Evolutionary conservation across 2,888 invertebrate species (phyloP).

Genomic region (Barypeithes pellucidus): DNA sequence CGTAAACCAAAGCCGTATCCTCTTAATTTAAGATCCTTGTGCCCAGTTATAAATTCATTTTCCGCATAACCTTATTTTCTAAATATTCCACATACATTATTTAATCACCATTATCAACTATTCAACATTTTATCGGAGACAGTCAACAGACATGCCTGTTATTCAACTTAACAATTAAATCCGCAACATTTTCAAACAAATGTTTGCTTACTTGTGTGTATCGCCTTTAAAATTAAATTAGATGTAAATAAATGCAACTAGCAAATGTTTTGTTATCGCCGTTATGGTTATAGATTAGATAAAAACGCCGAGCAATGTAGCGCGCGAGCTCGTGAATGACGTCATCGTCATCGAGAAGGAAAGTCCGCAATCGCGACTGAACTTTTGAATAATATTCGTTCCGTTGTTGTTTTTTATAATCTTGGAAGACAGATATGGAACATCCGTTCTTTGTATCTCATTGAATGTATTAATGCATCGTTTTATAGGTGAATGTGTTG

Average conservation of each 20-base stretch:
- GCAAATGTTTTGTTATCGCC: constrained; percentile 14
- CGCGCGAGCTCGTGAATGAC: neutral
- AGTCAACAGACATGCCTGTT: neutral
- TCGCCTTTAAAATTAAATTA: constrained; percentile 12
- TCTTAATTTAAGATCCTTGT: too few species aligned
- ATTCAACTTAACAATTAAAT: neutral
- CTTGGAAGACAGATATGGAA: neutral
- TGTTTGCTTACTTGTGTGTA: neutral
- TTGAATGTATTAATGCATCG: neutral
- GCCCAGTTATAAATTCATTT: too few species aligned
- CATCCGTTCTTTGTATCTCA: constrained; percentile 11
- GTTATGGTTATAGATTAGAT: constrained; percentile 16
- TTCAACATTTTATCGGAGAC: too few species aligned
- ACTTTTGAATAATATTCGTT: constrained; percentile 17
- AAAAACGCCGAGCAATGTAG: constrained; percentile 14
- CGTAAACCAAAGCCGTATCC: too few species aligned
- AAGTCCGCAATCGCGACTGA: constrained; percentile 12
- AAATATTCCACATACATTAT: too few species aligned
- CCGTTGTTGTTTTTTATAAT: constrained; percentile 8
- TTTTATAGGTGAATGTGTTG: neutral
- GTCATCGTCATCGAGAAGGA: constrained; percentile 6
- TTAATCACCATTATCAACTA: too few species aligned
- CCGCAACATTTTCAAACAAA: neutral
- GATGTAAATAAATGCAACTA: constrained; percentile 17
- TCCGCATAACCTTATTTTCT: too few species aligned